A percentile compares a stretch with the other conserved stretches of the same genome.
Conservation (phyloP, 2,113 vertebrate species). For the Loxodonta africana region DNA sequence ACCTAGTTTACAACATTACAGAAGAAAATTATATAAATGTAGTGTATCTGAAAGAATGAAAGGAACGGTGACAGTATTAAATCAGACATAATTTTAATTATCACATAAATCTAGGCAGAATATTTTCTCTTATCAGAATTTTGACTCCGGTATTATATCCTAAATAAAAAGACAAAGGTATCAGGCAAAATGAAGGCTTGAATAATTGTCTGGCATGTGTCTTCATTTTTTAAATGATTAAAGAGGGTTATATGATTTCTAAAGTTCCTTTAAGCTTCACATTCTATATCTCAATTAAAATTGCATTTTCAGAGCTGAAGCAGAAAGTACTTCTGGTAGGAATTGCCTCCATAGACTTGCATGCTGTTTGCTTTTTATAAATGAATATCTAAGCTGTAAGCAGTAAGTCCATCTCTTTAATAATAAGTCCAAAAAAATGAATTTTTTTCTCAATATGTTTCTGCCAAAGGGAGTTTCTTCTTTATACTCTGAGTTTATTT, state of each 20-base stretch:
- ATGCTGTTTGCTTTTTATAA: neutral
- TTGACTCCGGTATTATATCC: neutral
- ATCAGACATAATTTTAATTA: slow-evolving; percentile 25
- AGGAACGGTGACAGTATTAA: neutral
- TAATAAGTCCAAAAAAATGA: slow-evolving; percentile 14
- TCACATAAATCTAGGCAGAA: slow-evolving; percentile 37
- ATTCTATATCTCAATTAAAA: slow-evolving; percentile 22
- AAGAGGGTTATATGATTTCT: neutral
- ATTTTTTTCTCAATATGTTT: neutral
- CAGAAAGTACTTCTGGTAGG: neutral
- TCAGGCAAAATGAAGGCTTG: neutral
- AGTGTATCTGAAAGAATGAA: neutral
- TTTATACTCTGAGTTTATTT: slow-evolving; percentile 1
- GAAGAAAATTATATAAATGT: slow-evolving; percentile 23
- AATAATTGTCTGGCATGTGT: neutral
- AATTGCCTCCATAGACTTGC: neutral
- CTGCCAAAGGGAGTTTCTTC: slow-evolving; percentile 27
- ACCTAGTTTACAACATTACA: slow-evolving; percentile 24
- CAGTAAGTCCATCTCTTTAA: neutral
- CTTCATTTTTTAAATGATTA: neutral
- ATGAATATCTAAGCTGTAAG: neutral
- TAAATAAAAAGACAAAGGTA: slow-evolving; percentile 11
- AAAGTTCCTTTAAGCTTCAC: neutral
- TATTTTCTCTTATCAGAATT: slow-evolving; percentile 52
- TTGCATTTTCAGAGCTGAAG: neutral